Base-by-base conservation (phyloP, 2,888 invertebrate genomes). In the Polyploca ridens region DNA sequence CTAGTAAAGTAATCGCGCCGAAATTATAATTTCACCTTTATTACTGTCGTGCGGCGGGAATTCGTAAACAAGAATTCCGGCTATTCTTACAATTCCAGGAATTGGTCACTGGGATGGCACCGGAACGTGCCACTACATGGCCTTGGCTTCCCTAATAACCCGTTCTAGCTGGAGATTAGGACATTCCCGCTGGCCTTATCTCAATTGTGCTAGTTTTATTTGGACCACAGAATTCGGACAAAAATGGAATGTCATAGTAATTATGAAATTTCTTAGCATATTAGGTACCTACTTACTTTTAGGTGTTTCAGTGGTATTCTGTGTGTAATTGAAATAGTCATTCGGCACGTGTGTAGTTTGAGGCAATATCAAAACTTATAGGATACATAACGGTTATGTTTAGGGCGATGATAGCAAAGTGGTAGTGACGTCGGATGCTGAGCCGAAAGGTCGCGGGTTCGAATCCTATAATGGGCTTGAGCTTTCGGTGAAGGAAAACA, bases 21-120 rank as follows among this genome's bases (percentile, higher is more conserved):
- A 80, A 72, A 76, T 79, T 81, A 81, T 83, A 79, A 81, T 80
- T 74, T 69, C 79, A 84, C 84, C 83, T 87, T 84, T 78, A 84
- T 83, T 83, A 77, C 74, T 70, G 74, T 69, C 78, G 76, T 71
- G 70, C 77, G 76, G 69, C 66, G 67, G 75, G 82, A 83, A 84
- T 84, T 82, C 78, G 85, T 85, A 88, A 88, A 89, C 87, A 86
- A 89, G 87, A 84, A 86, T 85, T 74, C 79, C 65, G 62, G 79
- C 73, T 73, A 68, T 68, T 69, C 64, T 70, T 68, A 67, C 79
- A 75, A 82, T 77, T 71, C 76, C 69, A 57, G 72, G 79, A 81
- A 81, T 82, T 72, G 74, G 70, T 70, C 68, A 63, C 65, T 69
- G 72, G 73, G 72, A 65, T 70, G 67, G 58, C 65, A n/a, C 61